phyloP scores from a whole-genome alignment of 2,113 vertebrate genomes.

The Pseudolaguvia tuberculata region DNA sequence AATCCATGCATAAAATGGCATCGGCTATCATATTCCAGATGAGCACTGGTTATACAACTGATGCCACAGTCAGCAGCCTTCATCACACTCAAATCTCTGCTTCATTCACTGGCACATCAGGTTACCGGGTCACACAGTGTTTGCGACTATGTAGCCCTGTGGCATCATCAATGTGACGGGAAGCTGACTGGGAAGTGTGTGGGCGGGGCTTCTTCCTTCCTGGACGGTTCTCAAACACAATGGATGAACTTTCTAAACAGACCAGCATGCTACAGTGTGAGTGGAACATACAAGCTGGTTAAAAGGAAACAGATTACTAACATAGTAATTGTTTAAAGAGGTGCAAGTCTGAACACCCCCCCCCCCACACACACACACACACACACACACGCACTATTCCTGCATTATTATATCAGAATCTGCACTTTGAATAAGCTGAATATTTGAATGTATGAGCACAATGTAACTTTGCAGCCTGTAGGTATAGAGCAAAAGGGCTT shows the following conservation, averaged over 20 bases:
- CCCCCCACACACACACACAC: conserved; percentile 17
- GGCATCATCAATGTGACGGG: conserved; percentile 53
- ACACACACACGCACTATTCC: background rate
- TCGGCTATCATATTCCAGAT: background rate
- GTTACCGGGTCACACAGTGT: conserved; percentile 55
- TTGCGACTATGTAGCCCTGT: conserved; percentile 55
- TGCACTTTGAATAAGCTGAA: background rate
- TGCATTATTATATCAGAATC: background rate
- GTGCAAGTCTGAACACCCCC: background rate
- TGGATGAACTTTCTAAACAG: conserved; percentile 53
- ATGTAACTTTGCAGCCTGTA: background rate
- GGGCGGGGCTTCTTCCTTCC: conserved; percentile 67
- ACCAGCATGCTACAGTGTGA: conserved; percentile 9
- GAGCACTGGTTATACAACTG: background rate
- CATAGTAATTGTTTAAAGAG: conserved; percentile 22
- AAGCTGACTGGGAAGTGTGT: conserved; percentile 55
- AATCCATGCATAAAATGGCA: conserved; percentile 3
- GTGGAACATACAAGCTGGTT: background rate
- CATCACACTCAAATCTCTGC: background rate
- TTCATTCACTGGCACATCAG: conserved; percentile 14
- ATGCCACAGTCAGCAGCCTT: background rate
- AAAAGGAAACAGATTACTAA: conserved; percentile 36
- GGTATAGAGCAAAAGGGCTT: background rate
- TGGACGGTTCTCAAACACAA: conserved; percentile 61
- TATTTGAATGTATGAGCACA: too few relatives aligned